Percentiles rank a stretch among this genome's conserved stretches.
phyloP scores from a whole-genome alignment of 1,140 invertebrate genomes.

The Neodiprion pinetum region DNA sequence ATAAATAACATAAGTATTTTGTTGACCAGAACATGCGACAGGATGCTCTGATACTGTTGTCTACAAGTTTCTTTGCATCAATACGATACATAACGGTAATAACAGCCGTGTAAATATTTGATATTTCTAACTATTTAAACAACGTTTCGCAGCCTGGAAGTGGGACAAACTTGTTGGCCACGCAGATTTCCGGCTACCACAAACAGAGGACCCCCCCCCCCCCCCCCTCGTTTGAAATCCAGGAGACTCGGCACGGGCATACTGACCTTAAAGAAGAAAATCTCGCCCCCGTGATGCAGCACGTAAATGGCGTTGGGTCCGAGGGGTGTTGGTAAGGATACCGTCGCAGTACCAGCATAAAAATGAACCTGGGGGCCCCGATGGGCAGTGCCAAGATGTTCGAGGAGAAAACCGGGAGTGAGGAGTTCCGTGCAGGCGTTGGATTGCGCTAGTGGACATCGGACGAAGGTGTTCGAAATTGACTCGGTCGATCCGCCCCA shows the following conservation, averaged over 20 bases:
- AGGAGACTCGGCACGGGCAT: neutral
- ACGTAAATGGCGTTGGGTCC: slow-evolving; percentile 42
- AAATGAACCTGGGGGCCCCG: slow-evolving; percentile 48
- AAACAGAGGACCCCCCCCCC: no score
- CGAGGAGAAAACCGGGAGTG: slow-evolving; percentile 37
- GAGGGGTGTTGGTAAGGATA: slow-evolving; percentile 50
- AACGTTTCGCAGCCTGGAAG: no score
- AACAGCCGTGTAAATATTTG: no score
- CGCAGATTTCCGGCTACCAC: no score
- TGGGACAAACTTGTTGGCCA: no score
- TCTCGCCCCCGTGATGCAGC: slow-evolving; percentile 44
- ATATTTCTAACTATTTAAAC: no score
- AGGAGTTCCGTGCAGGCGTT: slow-evolving; percentile 41
- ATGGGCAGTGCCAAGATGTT: slow-evolving; percentile 47
- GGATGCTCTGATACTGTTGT: no score
- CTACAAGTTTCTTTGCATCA: no score
- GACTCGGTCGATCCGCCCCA: slow-evolving; percentile 55
- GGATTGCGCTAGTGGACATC: slow-evolving; percentile 43
- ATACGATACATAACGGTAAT: no score
- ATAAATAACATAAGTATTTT: neutral
- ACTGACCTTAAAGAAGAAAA: slow-evolving; percentile 53
- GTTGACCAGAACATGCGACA: no score
- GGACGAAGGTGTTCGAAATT: slow-evolving; percentile 35
- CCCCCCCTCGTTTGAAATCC: no score
- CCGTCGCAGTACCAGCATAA: slow-evolving; percentile 36